phyloP scores from a whole-genome alignment of 2,797 vertebrate species.

The Chiroxiphia lanceolata region DNA sequence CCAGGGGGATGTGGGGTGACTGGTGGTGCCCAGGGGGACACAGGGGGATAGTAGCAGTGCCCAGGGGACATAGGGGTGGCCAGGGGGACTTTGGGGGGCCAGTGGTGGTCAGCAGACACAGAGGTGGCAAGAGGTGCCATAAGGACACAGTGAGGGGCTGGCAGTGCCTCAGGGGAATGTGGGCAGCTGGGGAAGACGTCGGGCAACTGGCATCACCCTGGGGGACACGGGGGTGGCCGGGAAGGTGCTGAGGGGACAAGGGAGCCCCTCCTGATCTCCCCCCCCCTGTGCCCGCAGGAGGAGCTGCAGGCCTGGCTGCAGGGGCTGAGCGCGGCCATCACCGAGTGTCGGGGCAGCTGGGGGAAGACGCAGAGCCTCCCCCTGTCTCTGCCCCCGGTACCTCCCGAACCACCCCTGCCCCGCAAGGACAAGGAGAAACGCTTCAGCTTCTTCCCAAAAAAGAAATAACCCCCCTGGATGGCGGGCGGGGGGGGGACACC shows the following conservation, averaged over 20 bases:
- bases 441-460: slow-evolving; percentile 92
- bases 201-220: neutral
- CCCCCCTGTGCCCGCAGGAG: slow-evolving; percentile 70
- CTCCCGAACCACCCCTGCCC: slow-evolving; percentile 72
- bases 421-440: slow-evolving; percentile 95
- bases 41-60: neutral
- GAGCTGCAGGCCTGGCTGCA: slow-evolving; percentile 91
- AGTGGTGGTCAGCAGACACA: too few species aligned
- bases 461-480: slow-evolving; percentile 81
- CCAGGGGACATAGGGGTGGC: too few species aligned
- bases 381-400: slow-evolving; percentile 58
- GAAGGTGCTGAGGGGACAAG: too few species aligned
- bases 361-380: slow-evolving; percentile 86
- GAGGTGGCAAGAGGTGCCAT: neutral
- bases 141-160: too few species aligned
- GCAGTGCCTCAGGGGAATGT: too few species aligned
- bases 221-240: too few species aligned
- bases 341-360: slow-evolving; percentile 76
- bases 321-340: slow-evolving; percentile 82
- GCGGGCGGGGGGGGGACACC: neutral
- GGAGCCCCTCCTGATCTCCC: neutral
- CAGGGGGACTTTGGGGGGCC: fast-evolving
- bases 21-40: neutral
- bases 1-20: too few species aligned
- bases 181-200: neutral